Percentiles rank a stretch among this genome's conserved stretches.
Conservation (phyloP, 2,797 vertebrate genomes). For the Rhynchotus rufescens region DNA sequence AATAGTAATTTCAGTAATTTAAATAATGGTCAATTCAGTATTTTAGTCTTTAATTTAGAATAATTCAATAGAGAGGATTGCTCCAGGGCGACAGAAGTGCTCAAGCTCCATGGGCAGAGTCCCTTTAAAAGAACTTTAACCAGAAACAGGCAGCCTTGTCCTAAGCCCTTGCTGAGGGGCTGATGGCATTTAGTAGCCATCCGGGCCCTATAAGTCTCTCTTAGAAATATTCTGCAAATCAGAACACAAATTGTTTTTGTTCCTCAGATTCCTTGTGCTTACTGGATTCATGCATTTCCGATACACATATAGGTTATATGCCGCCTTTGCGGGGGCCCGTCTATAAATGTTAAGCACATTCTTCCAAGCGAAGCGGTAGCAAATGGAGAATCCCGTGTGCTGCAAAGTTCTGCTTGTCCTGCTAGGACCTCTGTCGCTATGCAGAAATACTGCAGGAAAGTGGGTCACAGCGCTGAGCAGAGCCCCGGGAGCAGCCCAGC, state of each 20-base stretch:
- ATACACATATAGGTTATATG: fast-evolving
- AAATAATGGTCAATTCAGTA: background rate
- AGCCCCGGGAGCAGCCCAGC: background rate
- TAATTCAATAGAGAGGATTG: background rate
- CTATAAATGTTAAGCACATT: fast-evolving
- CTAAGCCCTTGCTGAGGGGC: background rate
- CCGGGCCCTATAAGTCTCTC: fast-evolving
- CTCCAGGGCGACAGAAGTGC: background rate
- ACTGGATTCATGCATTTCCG: fast-evolving
- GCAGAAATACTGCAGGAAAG: slow-evolving; percentile 52
- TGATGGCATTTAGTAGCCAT: background rate
- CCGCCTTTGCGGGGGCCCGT: fast-evolving
- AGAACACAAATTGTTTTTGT: background rate
- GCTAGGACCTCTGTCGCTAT: slow-evolving; percentile 58
- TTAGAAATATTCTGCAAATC: background rate
- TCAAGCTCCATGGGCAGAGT: background rate
- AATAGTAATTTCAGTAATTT: background rate
- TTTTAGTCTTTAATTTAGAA: background rate
- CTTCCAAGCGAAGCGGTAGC: background rate
- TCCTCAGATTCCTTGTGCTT: background rate
- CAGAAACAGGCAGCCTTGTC: background rate
- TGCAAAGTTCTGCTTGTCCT: slow-evolving; percentile 23
- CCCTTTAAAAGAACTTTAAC: background rate
- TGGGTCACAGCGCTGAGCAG: slow-evolving; percentile 40
- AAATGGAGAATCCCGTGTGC: background rate